Percentiles rank a stretch among this genome's conserved stretches.
Conservation (phyloP, 2,797 vertebrate species). For the Thunnus albacares region DNA sequence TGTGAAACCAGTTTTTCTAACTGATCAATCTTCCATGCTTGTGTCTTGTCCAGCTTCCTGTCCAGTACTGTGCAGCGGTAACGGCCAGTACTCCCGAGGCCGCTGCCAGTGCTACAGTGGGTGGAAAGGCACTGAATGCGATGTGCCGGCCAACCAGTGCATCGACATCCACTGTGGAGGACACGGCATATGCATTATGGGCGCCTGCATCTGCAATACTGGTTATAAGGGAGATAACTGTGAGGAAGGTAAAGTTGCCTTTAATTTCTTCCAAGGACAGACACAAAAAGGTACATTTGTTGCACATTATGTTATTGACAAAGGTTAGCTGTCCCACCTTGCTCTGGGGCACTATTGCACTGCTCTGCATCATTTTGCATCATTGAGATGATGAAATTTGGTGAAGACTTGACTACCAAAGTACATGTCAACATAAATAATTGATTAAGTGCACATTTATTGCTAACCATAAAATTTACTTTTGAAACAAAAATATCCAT, state of each 20-base stretch:
- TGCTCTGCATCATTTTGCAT: not conserved
- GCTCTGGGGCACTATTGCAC: not conserved
- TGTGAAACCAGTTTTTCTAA: not conserved
- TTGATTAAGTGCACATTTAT: conserved; percentile 5
- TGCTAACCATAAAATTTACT: conserved; percentile 10
- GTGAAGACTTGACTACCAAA: not conserved
- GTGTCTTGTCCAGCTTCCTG: conserved; percentile 89
- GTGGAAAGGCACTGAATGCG: conserved; percentile 98
- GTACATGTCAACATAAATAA: conserved; percentile 17
- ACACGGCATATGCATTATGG: conserved; percentile 96
- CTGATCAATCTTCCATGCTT: not conserved
- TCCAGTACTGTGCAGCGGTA: conserved; percentile 96
- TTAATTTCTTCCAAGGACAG: not conserved
- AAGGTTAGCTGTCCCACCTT: not conserved
- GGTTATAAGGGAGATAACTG: conserved; percentile 98
- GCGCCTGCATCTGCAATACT: conserved; percentile 95
- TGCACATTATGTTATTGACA: not conserved
- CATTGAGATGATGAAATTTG: not conserved
- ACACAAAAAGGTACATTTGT: not conserved
- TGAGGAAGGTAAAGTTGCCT: conserved; percentile 91
- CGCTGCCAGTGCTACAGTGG: conserved; percentile 98
- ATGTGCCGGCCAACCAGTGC: conserved; percentile 94
- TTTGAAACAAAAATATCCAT: conserved; percentile 4
- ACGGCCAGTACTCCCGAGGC: conserved; percentile 97
- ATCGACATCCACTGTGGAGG: conserved; percentile 96